Percentiles rank a stretch among this genome's conserved stretches.
Evolutionary conservation across 2,888 invertebrate genomes (phyloP).

Genomic region (Caenorhabditis afra): DNA sequence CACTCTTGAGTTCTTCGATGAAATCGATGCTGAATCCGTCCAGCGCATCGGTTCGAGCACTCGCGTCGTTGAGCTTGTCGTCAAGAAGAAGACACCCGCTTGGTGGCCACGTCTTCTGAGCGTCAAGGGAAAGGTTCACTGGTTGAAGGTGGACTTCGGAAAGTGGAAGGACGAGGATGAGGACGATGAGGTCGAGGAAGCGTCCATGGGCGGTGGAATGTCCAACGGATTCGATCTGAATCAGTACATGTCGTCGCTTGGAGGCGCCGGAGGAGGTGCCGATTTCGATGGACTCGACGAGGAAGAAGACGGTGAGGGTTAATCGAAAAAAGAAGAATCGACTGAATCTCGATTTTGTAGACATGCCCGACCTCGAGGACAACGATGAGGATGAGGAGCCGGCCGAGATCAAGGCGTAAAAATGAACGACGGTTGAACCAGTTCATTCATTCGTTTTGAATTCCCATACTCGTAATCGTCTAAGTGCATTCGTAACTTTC

Average conservation of each 20-base stretch:
- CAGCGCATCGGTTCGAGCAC: conserved; percentile 57
- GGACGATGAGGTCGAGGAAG: conserved; percentile 86
- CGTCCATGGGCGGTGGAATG: conserved; percentile 37
- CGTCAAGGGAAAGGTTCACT: conserved; percentile 82
- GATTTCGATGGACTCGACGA: conserved; percentile 62
- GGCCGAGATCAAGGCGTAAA: conserved; percentile 40
- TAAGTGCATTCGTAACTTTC: not conserved
- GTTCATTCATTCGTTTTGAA: not conserved
- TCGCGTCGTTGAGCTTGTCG: conserved; percentile 62
- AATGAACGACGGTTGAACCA: not conserved
- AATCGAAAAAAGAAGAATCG: not conserved
- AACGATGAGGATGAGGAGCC: conserved; percentile 63
- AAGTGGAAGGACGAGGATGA: conserved; percentile 98
- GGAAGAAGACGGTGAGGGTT: conserved; percentile 57
- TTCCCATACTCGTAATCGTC: not conserved
- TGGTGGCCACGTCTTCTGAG: conserved; percentile 82
- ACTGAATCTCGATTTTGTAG: conserved; percentile 36
- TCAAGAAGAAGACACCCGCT: conserved; percentile 81
- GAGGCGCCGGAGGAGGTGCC: conserved; percentile 59
- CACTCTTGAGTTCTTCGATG: conserved; percentile 89
- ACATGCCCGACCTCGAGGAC: conserved; percentile 72
- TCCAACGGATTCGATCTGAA: conserved; percentile 64
- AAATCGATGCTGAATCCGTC: conserved; percentile 83
- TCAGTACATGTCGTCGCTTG: conserved; percentile 67
- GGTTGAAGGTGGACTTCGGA: conserved; percentile 90